phyloP scores from a whole-genome alignment of 2,113 vertebrate species.

The Capricornis sumatraensis region DNA sequence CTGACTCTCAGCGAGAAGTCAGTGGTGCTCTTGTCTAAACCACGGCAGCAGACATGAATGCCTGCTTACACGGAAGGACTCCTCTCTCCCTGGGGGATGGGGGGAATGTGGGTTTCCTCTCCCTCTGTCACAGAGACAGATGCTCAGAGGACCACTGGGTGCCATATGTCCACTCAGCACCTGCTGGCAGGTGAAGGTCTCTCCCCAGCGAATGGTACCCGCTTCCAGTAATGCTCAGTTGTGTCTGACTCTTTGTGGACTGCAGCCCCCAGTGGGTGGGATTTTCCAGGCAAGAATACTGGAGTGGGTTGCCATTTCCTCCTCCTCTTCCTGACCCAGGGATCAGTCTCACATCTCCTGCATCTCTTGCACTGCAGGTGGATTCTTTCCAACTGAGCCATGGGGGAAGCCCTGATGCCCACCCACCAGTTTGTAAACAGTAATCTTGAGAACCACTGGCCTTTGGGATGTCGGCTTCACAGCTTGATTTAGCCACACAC shows the following conservation, averaged over 20 bases:
- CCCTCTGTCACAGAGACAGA: not conserved
- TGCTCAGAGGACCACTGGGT: not conserved
- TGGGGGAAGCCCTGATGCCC: not conserved
- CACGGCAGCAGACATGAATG: not conserved
- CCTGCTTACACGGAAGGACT: not conserved
- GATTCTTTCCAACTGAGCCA: not conserved
- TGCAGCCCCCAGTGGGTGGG: not conserved
- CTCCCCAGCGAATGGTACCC: not conserved
- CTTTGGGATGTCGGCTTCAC: not conserved
- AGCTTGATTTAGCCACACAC: not conserved
- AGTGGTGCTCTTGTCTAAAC: not conserved
- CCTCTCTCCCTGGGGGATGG: not conserved
- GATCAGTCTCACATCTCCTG: not conserved
- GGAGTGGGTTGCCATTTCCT: not conserved
- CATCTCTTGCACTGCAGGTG: not conserved
- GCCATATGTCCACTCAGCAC: not conserved
- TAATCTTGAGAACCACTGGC: not conserved
- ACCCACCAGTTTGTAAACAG: not conserved
- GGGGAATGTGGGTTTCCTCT: not conserved
- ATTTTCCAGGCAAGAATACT: not conserved
- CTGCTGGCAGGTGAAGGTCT: not conserved
- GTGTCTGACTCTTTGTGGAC: not conserved
- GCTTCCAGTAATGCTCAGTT: not conserved
- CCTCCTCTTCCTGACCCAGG: not conserved
- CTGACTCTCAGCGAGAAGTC: too few relatives aligned